Evolutionary conservation across 1,140 invertebrate species (phyloP), one percentile per base, ranked within the genome.

Genomic region (Vollenhovia emeryi): DNA sequence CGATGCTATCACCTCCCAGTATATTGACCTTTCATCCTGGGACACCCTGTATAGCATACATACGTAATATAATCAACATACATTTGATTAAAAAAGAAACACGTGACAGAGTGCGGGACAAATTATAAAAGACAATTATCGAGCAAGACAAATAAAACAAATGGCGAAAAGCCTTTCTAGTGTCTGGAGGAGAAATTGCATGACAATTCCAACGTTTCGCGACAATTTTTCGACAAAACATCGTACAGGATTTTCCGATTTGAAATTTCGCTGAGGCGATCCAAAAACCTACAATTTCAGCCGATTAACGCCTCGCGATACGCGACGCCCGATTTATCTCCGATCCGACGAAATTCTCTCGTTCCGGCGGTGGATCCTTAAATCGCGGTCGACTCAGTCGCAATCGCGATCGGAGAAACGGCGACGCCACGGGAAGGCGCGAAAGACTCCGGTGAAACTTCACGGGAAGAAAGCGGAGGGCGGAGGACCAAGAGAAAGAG

Each of bases 401-500:
- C 66, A 79, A 79, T 79, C 76, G 48, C 76, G 36, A 73, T 73
- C 66, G 50, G n/a, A 33, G 40, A 24, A 82, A 79, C 45, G 60
- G n/a, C 59, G 59, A 7, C 30, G 45, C 1, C 75, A 48, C n/a
- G 13, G n/a, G 45, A 82, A 57, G 24, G 78, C 24, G 78, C 73
- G 78, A 82, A 73, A 82, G 50, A 79, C 60, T 60, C 11, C 9
- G 55, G 27, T 11, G 33, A 57, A 69, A 55, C 6, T 71, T 11
- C 6, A n/a, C 8, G 7, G 13, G 1, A 6, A 7, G 13, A 3
- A 7, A 18, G 1, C 2, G 13, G 30, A 15, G 13, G 2, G 18
- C 15, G 40, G 40, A 18, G 68, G 30, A 45, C 11, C 15, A 18
- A 71, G 48, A 62, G 57, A 73, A 48, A 45, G 36, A 89, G 45